These are phyloP conservation scores for Centropus bengalensis DNA, from an alignment of 2,113 vertebrate genomes.

Conservation along the genomic window DNA sequence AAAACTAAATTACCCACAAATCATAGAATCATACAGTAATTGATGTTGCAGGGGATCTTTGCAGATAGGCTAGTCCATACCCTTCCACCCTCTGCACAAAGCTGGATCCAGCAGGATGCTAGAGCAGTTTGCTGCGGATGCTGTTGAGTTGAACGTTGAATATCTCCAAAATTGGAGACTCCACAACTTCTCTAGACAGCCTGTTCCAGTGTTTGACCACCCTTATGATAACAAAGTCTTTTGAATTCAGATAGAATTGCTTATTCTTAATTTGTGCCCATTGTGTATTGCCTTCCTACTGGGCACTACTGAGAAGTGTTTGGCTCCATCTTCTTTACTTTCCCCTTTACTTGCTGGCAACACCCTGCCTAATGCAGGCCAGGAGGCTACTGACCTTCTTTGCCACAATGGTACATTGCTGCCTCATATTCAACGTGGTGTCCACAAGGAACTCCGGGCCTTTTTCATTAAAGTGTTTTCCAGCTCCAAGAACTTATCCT, in stretches of 20 bases:
- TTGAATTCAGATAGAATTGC: neutral
- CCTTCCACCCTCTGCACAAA: fast-evolving
- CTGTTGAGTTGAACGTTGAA: neutral
- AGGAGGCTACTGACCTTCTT: neutral
- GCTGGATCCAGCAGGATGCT: neutral
- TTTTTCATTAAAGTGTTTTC: neutral
- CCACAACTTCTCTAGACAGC: neutral
- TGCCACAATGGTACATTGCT: neutral
- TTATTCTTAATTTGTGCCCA: neutral
- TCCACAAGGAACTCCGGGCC: neutral
- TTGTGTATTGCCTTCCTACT: neutral
- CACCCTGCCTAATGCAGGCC: neutral
- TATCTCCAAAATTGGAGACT: neutral
- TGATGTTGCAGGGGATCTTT: neutral
- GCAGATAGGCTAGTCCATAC: neutral
- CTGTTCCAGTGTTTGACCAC: neutral
- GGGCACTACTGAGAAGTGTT: neutral
- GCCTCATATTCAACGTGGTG: neutral
- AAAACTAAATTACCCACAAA: neutral
- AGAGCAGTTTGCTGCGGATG: neutral
- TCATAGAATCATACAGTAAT: neutral
- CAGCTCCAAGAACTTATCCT: neutral
- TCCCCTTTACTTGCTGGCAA: neutral
- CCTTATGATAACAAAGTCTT: neutral
- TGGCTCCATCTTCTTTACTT: neutral